Evolutionary conservation across 1,140 invertebrate species (phyloP), one percentile per base, ranked within the genome.

Genomic region (Drosophila tsacasi): DNA sequence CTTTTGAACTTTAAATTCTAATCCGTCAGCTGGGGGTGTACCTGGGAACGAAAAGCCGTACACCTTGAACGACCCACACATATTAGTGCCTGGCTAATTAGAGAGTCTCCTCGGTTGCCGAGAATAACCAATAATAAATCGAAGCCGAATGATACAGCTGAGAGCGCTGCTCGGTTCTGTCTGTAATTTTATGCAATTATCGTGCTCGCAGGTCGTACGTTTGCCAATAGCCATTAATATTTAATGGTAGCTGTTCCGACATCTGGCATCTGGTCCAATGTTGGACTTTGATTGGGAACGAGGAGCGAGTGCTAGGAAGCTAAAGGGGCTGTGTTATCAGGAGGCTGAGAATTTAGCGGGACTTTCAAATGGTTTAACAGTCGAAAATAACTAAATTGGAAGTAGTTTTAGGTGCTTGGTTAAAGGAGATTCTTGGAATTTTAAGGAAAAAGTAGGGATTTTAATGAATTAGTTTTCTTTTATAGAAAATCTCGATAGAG

Each of bases 1-100:
- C 81, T 80, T 79, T 83, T 80, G 72, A 83, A 84, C 76, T 83
- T 83, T 77, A 54, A 76, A 67, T 76, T 76, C 62, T 67, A 67
- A 76, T 67, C 46, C 71, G 59, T 73, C 46, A 61, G 71, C 63
- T 68, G 63, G 15, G 25, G 21, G 15, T 17, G 21, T 32, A 46
- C 19, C 67, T 69, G 67, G 67, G 67, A 71, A 52, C 46, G 37
- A 61, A 50, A 74, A 73, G 67, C 55, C 37, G 71, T 73, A 62
- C 49, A 75, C 71, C 72, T 75, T 69, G 75, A 69, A 60, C 42
- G 49, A 35, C 64, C 76, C 62, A 73, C 85, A 91, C 85, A 68
- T 71, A 80, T 37, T 44, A 44, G 59, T 37, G 54, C 30, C 27
- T 83, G 81, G 68, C 81, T 91, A 89, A 89, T 89, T 89, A 76